A percentile compares a stretch with the other conserved stretches of the same genome.
Conservation (phyloP, 2,888 invertebrate genomes). For the Polietes domitor region DNA sequence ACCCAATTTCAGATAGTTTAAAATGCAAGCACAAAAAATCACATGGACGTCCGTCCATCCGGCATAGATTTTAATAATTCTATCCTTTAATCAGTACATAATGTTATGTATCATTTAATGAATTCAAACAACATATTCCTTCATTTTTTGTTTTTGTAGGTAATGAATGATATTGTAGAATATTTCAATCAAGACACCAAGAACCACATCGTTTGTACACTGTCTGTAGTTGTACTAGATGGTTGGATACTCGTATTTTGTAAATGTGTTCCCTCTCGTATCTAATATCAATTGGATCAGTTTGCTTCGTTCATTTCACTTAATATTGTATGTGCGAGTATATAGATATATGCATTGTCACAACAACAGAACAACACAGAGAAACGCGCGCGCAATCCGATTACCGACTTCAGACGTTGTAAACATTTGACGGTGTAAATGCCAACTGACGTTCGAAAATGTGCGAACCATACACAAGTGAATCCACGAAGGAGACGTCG, state of each 20-base stretch:
- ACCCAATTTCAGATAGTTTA: background rate
- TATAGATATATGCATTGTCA: background rate
- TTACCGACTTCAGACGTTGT: conserved; percentile 48
- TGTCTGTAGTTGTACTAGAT: background rate
- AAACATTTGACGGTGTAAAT: conserved; percentile 65
- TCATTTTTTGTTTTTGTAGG: conserved; percentile 7
- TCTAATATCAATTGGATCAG: conserved; percentile 12
- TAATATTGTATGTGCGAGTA: background rate
- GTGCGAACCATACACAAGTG: conserved; percentile 57
- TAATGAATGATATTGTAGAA: conserved; percentile 1
- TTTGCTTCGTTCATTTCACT: background rate
- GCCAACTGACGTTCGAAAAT: conserved; percentile 60
- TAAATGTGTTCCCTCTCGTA: background rate
- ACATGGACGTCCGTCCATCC: background rate
- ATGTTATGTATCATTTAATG: conserved; percentile 37
- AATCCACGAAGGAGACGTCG: conserved; percentile 29
- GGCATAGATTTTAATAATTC: background rate
- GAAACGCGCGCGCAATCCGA: conserved; percentile 40
- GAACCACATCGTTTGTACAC: background rate
- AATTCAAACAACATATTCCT: conserved; percentile 32
- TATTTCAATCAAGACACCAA: conserved; percentile 1
- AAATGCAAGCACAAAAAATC: background rate
- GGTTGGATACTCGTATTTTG: background rate
- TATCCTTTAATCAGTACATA: conserved; percentile 4
- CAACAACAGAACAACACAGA: background rate